phyloP scores from a whole-genome alignment of 1,140 invertebrate species.

The Elymnias hypermnestra region DNA sequence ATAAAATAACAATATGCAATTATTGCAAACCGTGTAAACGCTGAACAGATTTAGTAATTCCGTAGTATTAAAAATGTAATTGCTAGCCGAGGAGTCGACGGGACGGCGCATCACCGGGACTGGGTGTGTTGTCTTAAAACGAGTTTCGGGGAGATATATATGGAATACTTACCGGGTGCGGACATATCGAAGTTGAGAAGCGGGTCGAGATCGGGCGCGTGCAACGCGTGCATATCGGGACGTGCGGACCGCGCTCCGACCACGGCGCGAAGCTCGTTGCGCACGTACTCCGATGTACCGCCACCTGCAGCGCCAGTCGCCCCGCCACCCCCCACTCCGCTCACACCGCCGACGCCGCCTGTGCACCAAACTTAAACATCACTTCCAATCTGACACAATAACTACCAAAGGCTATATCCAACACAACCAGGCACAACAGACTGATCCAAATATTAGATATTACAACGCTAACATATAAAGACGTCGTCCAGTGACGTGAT shows the following conservation, averaged over 20 bases:
- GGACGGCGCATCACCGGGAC: neutral
- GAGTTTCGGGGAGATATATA: neutral
- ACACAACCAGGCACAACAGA: no score
- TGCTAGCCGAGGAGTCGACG: no score
- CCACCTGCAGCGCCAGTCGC: conserved; percentile 27
- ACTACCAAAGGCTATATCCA: neutral
- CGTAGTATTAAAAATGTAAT: no score
- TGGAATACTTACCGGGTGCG: conserved; percentile 71
- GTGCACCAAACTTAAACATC: neutral
- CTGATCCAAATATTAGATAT: conserved; percentile 17
- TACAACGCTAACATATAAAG: conserved; percentile 7
- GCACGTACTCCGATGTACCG: conserved; percentile 87
- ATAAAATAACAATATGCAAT: no score
- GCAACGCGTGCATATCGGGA: conserved; percentile 51
- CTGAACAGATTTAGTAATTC: no score
- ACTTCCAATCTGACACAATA: no score
- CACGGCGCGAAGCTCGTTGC: conserved; percentile 91
- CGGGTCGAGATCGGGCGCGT: conserved; percentile 80
- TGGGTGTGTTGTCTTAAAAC: neutral
- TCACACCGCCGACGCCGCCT: conserved; percentile 13
- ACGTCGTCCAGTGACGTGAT: conserved; percentile 8
- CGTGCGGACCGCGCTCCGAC: conserved; percentile 85
- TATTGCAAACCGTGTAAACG: no score
- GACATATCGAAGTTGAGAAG: conserved; percentile 83
- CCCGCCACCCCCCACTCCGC: conserved; percentile 7